A percentile compares a stretch with the other conserved stretches of the same genome.
These are phyloP conservation scores for Pammene fasciana DNA, from an alignment of 2,888 invertebrate species.

Conservation along the genomic window DNA sequence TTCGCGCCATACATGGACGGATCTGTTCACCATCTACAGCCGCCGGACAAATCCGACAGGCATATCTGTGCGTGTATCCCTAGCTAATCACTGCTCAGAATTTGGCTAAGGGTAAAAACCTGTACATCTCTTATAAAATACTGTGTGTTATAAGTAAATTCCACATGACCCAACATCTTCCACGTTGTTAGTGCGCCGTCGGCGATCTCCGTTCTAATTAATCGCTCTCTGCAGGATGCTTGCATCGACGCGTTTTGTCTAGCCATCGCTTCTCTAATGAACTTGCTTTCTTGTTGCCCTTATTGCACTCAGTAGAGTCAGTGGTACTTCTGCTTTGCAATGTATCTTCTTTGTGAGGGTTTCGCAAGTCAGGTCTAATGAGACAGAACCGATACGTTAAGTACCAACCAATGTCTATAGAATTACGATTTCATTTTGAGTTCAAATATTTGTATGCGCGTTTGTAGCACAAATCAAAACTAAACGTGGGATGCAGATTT, in stretches of 20 bases:
- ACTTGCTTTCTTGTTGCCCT: conserved; percentile 11
- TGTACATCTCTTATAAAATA: too few species aligned
- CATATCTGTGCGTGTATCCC: too few species aligned
- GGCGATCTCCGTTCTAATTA: conserved; percentile 16
- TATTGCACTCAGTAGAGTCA: neutral
- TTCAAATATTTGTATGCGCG: too few species aligned
- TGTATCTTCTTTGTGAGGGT: neutral
- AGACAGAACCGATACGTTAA: neutral
- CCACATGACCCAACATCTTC: conserved; percentile 1
- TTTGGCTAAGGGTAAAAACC: too few species aligned
- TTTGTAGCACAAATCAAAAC: too few species aligned
- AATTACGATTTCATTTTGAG: too few species aligned
- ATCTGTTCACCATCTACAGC: too few species aligned
- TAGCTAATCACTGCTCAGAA: too few species aligned
- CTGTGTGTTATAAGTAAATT: neutral
- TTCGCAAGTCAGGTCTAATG: neutral
- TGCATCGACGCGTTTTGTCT: conserved; percentile 27
- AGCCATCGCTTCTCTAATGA: conserved; percentile 26
- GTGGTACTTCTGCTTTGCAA: neutral
- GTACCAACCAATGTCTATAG: too few species aligned
- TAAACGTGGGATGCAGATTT: too few species aligned
- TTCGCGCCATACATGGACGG: too few species aligned
- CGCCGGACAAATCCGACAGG: too few species aligned
- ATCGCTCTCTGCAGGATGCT: conserved; percentile 18
- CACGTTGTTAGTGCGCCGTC: conserved; percentile 11